phyloP scores from a whole-genome alignment of 2,888 invertebrate genomes.

The Aelia acuminata region DNA sequence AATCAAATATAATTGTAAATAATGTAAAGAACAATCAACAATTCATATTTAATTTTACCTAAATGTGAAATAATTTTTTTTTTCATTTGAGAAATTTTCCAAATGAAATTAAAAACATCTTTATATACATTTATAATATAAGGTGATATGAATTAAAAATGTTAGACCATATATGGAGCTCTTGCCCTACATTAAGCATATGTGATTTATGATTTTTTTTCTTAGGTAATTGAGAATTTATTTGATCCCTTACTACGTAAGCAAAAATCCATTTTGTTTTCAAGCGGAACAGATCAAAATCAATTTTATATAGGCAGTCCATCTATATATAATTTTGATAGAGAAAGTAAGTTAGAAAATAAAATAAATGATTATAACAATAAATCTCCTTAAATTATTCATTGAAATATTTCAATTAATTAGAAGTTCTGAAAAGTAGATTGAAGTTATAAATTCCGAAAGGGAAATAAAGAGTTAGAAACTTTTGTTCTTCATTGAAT shows the following conservation, averaged over 20 bases:
- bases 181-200: too few relatives aligned
- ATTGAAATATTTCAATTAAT: slow-evolving; percentile 22
- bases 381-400: slow-evolving; percentile 21
- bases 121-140: not conserved
- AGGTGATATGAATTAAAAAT: not conserved
- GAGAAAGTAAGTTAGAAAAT: not conserved
- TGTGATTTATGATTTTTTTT: too few relatives aligned
- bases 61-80: not conserved
- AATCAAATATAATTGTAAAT: not conserved
- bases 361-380: not conserved
- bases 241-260: too few relatives aligned
- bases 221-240: too few relatives aligned
- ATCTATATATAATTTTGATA: not conserved
- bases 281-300: not conserved
- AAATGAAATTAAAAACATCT: not conserved
- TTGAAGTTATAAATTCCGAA: not conserved
- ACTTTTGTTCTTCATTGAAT: too few relatives aligned
- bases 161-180: not conserved
- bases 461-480: not conserved
- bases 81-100: not conserved
- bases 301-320: not conserved
- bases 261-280: too few relatives aligned
- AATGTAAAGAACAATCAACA: not conserved
- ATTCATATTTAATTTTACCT: too few relatives aligned
- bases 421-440: not conserved